These are phyloP conservation scores for Leuctra nigra DNA, from an alignment of 2,888 invertebrate genomes.

Conservation along the genomic window DNA sequence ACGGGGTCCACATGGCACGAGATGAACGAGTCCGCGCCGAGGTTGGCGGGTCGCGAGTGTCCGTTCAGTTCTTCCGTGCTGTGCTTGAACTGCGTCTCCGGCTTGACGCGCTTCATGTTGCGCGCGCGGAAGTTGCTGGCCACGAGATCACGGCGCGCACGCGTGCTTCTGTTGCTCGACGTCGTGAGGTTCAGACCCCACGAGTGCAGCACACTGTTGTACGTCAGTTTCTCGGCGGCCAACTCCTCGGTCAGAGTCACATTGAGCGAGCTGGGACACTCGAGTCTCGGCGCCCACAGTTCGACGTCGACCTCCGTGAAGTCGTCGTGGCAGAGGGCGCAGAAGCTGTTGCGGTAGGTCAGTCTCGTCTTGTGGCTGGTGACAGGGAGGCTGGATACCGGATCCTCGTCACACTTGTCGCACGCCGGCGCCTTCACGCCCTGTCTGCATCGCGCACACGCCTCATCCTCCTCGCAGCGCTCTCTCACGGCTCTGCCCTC, in stretches of 20 bases:
- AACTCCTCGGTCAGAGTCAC: slow-evolving; percentile 24
- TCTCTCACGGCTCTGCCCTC: slow-evolving; percentile 30
- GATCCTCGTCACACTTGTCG: slow-evolving; percentile 33
- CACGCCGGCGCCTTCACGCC: not conserved
- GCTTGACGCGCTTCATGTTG: not conserved
- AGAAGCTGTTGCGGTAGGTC: slow-evolving; percentile 39
- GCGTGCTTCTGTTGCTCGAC: slow-evolving; percentile 32
- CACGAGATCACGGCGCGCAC: slow-evolving; percentile 1
- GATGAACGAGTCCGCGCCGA: slow-evolving; percentile 19
- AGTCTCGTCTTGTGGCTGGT: slow-evolving; percentile 36
- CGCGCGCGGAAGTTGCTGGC: slow-evolving; percentile 5
- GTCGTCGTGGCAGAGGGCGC: slow-evolving; percentile 42
- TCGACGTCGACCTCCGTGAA: slow-evolving; percentile 29
- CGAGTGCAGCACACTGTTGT: slow-evolving; percentile 23
- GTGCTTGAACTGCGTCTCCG: slow-evolving; percentile 28
- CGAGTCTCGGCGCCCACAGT: slow-evolving; percentile 40
- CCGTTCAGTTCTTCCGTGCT: slow-evolving; percentile 22
- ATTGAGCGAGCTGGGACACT: slow-evolving; percentile 36
- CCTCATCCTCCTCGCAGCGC: slow-evolving; percentile 31
- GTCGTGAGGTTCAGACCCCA: slow-evolving; percentile 36
- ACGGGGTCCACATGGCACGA: slow-evolving; percentile 40
- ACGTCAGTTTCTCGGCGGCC: slow-evolving; percentile 5
- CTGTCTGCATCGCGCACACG: not conserved
- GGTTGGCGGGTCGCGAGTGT: not conserved
- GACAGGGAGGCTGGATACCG: slow-evolving; percentile 37